These are phyloP conservation scores for Pseudopleuronectes americanus DNA, from an alignment of 2,797 vertebrate genomes.

Conservation along the genomic window DNA sequence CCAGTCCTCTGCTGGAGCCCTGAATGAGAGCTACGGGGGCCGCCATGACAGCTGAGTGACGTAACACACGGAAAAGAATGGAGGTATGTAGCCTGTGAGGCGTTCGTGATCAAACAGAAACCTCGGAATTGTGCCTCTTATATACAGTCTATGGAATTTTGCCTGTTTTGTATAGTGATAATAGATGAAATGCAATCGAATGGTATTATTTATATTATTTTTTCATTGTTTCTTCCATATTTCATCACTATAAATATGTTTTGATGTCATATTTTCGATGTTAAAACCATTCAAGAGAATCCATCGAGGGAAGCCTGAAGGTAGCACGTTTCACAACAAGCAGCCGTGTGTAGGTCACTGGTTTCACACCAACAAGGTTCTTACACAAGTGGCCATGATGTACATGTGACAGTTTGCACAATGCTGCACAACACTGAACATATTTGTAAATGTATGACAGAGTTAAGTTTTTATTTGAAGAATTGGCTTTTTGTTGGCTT, in stretches of 20 bases:
- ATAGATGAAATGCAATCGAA: accelerated
- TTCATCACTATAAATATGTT: background rate
- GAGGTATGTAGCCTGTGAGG: constrained; percentile 1
- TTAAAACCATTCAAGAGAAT: too few relatives aligned
- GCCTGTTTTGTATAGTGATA: accelerated
- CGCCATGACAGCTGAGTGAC: constrained; percentile 64
- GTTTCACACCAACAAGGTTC: background rate
- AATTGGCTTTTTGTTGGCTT: too few relatives aligned
- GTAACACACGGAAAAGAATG: background rate
- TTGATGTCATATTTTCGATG: too few relatives aligned
- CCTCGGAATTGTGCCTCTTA: background rate
- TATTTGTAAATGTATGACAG: background rate
- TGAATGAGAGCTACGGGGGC: constrained; percentile 76
- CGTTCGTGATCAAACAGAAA: constrained; percentile 2
- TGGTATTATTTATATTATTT: accelerated
- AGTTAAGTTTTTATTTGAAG: background rate
- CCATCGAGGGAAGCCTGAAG: background rate
- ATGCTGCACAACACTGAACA: background rate
- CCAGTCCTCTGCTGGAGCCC: constrained; percentile 82
- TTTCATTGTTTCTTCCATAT: background rate
- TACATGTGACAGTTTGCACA: background rate
- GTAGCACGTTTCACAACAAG: constrained; percentile 60
- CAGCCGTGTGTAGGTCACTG: constrained; percentile 46
- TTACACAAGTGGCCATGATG: background rate
- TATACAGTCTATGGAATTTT: too few relatives aligned